These are phyloP conservation scores for Maniola jurtina DNA, from an alignment of 1,140 invertebrate species.

Conservation along the genomic window DNA sequence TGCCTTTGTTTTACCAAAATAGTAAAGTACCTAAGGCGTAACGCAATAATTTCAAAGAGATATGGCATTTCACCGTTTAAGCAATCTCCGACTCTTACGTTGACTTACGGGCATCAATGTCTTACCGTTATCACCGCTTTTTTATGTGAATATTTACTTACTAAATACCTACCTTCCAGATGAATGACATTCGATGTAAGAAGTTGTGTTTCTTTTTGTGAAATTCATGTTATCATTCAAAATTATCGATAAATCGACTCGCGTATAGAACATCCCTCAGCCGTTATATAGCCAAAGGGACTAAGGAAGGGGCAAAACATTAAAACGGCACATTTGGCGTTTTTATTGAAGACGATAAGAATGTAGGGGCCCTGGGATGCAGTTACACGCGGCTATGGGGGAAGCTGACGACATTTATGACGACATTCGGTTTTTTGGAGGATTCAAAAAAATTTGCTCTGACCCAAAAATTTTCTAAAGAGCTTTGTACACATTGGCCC, in stretches of 20 bases:
- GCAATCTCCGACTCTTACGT: too few relatives aligned
- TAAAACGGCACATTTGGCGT: conserved; percentile 32
- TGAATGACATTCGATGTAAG: too few relatives aligned
- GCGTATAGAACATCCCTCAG: conserved; percentile 2
- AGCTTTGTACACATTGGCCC: too few relatives aligned
- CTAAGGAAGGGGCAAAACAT: conserved; percentile 31
- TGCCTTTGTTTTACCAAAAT: background rate
- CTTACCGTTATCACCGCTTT: too few relatives aligned
- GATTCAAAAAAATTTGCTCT: conserved; percentile 7
- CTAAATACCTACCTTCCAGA: too few relatives aligned
- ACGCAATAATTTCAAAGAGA: too few relatives aligned
- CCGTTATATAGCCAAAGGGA: conserved; percentile 32
- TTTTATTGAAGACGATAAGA: conserved; percentile 35
- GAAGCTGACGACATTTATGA: conserved; percentile 26
- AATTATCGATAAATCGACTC: conserved; percentile 9
- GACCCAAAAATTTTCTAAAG: background rate
- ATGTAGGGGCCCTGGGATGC: conserved; percentile 29
- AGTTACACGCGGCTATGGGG: conserved; percentile 23
- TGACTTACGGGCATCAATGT: too few relatives aligned
- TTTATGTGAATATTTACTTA: too few relatives aligned
- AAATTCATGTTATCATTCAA: background rate
- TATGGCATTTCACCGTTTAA: too few relatives aligned
- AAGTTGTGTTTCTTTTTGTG: background rate
- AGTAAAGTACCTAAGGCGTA: too few relatives aligned
- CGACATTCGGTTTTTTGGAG: conserved; percentile 21